Percentiles rank a stretch among this genome's conserved stretches.
Evolutionary conservation across 2,113 vertebrate species (phyloP).

Genomic region (Aphyosemion australe): DNA sequence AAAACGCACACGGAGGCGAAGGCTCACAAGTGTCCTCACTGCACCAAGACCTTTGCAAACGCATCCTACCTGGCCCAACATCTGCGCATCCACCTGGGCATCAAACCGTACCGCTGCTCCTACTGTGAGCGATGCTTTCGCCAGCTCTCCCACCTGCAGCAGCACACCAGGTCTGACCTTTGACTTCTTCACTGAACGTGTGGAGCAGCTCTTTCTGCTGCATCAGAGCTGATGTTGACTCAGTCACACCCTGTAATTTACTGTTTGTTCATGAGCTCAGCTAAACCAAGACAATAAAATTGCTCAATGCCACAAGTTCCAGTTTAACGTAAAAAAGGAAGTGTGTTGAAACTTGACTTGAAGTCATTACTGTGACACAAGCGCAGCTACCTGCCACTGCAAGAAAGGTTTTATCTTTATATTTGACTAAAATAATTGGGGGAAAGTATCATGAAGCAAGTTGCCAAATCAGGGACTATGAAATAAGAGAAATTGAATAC

Average conservation of each 20-base stretch:
- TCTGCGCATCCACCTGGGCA: constrained; percentile 95
- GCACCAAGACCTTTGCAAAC: constrained; percentile 96
- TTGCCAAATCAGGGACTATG: no score
- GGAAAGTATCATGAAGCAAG: no score
- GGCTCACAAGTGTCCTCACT: constrained; percentile 98
- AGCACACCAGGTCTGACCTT: constrained; percentile 90
- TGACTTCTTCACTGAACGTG: not conserved
- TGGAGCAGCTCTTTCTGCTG: not conserved
- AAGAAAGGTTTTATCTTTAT: no score
- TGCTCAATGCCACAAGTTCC: no score
- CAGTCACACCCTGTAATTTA: not conserved
- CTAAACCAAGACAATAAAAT: not conserved
- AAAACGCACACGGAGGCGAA: constrained; percentile 98
- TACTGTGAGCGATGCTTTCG: constrained; percentile 98
- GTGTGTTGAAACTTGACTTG: not conserved
- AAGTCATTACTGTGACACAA: not conserved
- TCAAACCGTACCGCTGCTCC: constrained; percentile 97
- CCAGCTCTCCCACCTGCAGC: constrained; percentile 97
- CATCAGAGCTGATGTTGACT: not conserved
- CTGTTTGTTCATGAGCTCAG: not conserved
- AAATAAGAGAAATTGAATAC: no score
- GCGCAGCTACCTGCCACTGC: no score
- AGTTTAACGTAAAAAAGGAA: not conserved
- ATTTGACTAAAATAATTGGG: no score
- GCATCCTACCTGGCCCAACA: constrained; percentile 97